Percentiles rank a stretch among this genome's conserved stretches.
Conservation (phyloP, 2,113 vertebrate species). For the Poeciliopsis turrubarensis region DNA sequence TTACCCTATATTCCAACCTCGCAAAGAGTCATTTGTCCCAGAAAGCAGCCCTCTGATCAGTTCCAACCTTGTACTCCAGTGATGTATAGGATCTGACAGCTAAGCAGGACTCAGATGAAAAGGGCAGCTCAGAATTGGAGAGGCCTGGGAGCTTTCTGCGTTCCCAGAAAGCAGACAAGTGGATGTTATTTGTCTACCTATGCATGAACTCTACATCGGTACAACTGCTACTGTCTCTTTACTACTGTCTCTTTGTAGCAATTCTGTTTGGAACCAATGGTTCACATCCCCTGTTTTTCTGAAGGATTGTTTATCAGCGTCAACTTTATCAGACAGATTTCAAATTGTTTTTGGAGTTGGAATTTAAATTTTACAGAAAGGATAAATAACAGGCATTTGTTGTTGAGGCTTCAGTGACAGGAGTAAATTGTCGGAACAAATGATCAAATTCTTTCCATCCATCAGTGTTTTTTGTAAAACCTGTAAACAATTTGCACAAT, state of each 20-base stretch:
- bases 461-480: not conserved
- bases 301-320: constrained; percentile 6
- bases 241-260: not conserved
- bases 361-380: constrained; percentile 10
- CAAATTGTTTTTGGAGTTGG: not conserved
- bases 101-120: constrained; percentile 29
- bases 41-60: constrained; percentile 60
- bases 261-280: constrained; percentile 5
- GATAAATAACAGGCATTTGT: not conserved
- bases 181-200: constrained; percentile 28
- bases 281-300: constrained; percentile 9
- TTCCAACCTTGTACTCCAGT: constrained; percentile 43
- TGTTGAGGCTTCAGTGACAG: not conserved
- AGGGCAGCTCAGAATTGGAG: constrained; percentile 32
- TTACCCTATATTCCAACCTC: constrained; percentile 10
- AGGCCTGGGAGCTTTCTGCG: constrained; percentile 20
- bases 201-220: constrained; percentile 22
- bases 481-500: not conserved
- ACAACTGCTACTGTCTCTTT: constrained; percentile 2
- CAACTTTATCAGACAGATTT: not conserved
- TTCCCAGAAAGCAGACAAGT: constrained; percentile 10
- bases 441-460: not conserved
- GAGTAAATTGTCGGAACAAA: not conserved
- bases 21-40: constrained; percentile 53
- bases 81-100: constrained; percentile 49